Percentiles rank a stretch among this genome's conserved stretches.
Evolutionary conservation across 2,888 invertebrate species (phyloP).

Genomic region (Zaprionus lineosus): DNA sequence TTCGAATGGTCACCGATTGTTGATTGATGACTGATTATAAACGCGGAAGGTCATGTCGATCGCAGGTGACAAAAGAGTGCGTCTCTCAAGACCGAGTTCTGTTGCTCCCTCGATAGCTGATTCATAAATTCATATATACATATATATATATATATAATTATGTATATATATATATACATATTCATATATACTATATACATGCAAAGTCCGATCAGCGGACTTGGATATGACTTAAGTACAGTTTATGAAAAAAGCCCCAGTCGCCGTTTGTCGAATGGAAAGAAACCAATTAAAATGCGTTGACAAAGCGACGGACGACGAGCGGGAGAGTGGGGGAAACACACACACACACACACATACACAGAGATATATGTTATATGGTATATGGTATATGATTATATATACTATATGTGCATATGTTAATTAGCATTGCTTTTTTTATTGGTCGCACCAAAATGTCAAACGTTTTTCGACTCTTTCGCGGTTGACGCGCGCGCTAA

Average conservation of each 20-base stretch:
- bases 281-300: slow-evolving; percentile 72
- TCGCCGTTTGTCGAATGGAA: slow-evolving; percentile 68
- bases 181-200: slow-evolving; percentile 23
- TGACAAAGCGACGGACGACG: slow-evolving; percentile 24
- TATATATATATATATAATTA: neutral
- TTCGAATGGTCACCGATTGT: slow-evolving; percentile 35
- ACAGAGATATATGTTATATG: slow-evolving; percentile 12
- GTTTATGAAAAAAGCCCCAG: slow-evolving; percentile 62
- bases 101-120: no score
- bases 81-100: slow-evolving; percentile 30
- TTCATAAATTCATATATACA: neutral
- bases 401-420: slow-evolving; percentile 58
- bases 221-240: slow-evolving; percentile 76
- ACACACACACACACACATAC: slow-evolving; percentile 20
- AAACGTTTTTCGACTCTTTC: slow-evolving; percentile 67
- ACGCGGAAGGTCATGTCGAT: slow-evolving; percentile 58
- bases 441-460: slow-evolving; percentile 76
- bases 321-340: slow-evolving; percentile 29
- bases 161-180: slow-evolving; percentile 1
- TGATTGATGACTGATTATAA: slow-evolving; percentile 65
- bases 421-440: slow-evolving; percentile 73
- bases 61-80: slow-evolving; percentile 43
- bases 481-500: slow-evolving; percentile 43
- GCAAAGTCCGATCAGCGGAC: slow-evolving; percentile 9
- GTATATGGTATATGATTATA: slow-evolving; percentile 37